Conservation (phyloP, 2,113 vertebrate species). For the Clarias batrachus region DNA sequence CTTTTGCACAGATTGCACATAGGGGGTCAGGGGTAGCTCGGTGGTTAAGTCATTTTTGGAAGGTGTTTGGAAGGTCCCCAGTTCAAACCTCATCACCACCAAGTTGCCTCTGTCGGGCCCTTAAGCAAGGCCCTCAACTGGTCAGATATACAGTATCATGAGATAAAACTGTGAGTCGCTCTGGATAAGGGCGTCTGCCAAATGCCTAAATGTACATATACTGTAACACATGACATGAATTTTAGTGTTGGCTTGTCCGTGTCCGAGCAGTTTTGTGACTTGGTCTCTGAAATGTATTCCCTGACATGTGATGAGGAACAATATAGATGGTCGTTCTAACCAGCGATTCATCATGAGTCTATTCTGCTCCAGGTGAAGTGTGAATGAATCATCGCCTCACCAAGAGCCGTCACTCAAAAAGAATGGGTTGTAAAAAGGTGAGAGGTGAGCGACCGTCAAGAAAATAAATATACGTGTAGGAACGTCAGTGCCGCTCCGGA, state of each 20-base stretch:
- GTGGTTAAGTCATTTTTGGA: too few species aligned
- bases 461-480: neutral
- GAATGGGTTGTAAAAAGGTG: neutral
- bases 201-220: neutral
- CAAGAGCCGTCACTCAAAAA: neutral
- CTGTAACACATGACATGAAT: neutral
- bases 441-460: neutral
- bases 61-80: too few species aligned
- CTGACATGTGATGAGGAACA: neutral
- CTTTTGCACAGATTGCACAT: too few species aligned
- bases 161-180: too few species aligned
- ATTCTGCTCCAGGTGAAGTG: neutral
- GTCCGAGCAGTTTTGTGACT: neutral
- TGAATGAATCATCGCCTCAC: slow-evolving; percentile 7
- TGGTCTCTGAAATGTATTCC: neutral
- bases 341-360: slow-evolving; percentile 14
- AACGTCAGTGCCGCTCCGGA: neutral
- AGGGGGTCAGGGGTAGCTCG: too few species aligned
- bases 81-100: too few species aligned
- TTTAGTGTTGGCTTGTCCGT: neutral
- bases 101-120: too few species aligned
- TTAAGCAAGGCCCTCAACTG: too few species aligned
- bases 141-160: too few species aligned
- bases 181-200: too few species aligned
- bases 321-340: neutral